Evolutionary conservation across 2,888 invertebrate genomes (phyloP).

Genomic region (Iselma pallidipennis): DNA sequence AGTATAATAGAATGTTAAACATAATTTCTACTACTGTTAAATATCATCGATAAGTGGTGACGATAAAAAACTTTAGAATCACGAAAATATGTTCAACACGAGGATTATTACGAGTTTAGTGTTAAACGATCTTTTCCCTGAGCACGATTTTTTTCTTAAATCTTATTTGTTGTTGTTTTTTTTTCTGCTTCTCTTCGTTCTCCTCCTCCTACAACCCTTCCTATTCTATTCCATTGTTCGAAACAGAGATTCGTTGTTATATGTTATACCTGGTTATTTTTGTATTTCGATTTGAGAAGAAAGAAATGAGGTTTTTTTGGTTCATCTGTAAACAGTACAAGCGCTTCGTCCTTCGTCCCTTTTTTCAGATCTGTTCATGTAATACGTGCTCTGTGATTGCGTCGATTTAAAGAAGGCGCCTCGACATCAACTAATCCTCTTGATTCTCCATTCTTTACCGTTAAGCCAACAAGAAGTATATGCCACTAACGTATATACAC

Average conservation of each 20-base stretch:
- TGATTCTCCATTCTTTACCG: background rate
- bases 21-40: conserved; percentile 11
- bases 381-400: conserved; percentile 26
- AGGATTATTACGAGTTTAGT: conserved; percentile 3
- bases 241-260: background rate
- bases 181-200: no score
- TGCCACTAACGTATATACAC: background rate
- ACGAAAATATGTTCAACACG: conserved; percentile 10
- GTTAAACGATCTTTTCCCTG: conserved; percentile 10
- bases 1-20: conserved; percentile 18
- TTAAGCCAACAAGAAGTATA: background rate
- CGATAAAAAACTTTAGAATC: conserved; percentile 19
- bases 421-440: background rate
- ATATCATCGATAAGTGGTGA: conserved; percentile 13
- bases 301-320: conserved; percentile 9
- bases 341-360: conserved; percentile 7
- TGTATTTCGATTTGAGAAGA: background rate
- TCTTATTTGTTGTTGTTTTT: conserved; percentile 15
- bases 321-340: conserved; percentile 27
- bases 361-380: conserved; percentile 22
- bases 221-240: background rate
- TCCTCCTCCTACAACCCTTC: conserved; percentile 3
- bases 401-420: conserved; percentile 14
- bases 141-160: conserved; percentile 13
- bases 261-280: conserved; percentile 3